Conservation (phyloP, 2,888 invertebrate genomes). For the Fabriciana adippe region DNA sequence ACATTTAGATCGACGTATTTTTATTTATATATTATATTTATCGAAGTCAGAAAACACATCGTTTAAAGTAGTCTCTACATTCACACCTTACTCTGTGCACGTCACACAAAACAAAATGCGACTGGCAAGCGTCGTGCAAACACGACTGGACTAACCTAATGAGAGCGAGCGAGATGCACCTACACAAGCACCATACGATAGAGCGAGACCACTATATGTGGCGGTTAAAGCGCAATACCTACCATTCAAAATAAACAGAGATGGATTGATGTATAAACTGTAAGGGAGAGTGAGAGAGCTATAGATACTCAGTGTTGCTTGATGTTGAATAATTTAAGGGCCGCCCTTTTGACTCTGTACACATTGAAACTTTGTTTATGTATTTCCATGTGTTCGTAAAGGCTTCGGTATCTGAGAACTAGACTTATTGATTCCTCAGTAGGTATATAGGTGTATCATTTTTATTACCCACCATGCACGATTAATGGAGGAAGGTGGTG, state of each 20-base stretch:
- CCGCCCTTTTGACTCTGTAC: conserved; percentile 67
- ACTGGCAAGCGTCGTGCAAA: conserved; percentile 78
- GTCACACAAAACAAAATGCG: conserved; percentile 61
- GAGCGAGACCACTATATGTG: conserved; percentile 64
- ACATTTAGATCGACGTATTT: no score
- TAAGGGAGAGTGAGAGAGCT: conserved; percentile 52
- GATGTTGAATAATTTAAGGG: conserved; percentile 73
- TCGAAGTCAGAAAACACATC: background rate
- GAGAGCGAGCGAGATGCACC: conserved; percentile 66
- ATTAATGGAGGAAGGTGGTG: no score
- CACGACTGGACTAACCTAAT: conserved; percentile 78
- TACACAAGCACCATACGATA: conserved; percentile 40
- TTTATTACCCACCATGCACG: no score
- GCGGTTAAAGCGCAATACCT: conserved; percentile 78
- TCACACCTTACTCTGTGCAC: conserved; percentile 49
- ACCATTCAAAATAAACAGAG: conserved; percentile 53
- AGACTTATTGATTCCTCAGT: conserved; percentile 25
- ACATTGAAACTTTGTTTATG: conserved; percentile 36
- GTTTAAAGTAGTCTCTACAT: conserved; percentile 24
- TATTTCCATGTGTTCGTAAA: conserved; percentile 28
- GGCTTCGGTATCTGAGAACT: conserved; percentile 11
- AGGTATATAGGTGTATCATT: background rate
- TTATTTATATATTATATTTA: background rate
- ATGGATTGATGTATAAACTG: conserved; percentile 41
- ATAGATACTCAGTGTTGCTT: conserved; percentile 69